A percentile compares a stretch with the other conserved stretches of the same genome.
Conservation (phyloP, 2,888 invertebrate genomes). For the Hermodice carunculata region DNA sequence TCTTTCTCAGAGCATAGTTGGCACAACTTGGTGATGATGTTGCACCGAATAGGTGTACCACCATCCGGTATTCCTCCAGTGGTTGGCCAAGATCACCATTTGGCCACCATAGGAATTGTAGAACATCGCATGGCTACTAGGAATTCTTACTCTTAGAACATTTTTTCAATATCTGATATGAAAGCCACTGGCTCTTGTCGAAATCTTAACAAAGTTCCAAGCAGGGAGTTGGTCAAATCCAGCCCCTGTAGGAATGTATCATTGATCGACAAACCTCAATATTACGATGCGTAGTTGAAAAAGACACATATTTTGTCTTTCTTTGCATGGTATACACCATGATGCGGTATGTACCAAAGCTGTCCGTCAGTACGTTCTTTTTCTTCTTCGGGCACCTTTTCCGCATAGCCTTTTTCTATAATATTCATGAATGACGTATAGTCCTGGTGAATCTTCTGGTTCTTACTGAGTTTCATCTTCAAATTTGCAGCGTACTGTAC, state of each 20-base stretch:
- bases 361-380: not conserved
- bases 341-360: not conserved
- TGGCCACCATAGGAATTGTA: not conserved
- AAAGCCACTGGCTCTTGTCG: not conserved
- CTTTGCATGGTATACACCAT: not conserved
- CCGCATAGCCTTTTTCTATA: not conserved
- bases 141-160: not conserved
- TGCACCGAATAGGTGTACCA: not conserved
- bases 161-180: not conserved
- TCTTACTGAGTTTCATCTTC: not conserved
- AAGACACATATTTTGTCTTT: not conserved
- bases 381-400: not conserved
- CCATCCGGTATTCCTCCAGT: not conserved
- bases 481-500: not conserved
- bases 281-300: not conserved
- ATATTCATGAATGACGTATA: not conserved
- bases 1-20: conserved; percentile 11
- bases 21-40: not conserved
- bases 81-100: not conserved
- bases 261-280: not conserved
- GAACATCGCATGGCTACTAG: not conserved
- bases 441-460: not conserved
- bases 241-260: not conserved
- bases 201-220: not conserved
- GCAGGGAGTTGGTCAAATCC: not conserved